Evolutionary conservation across 1,140 invertebrate species (phyloP).

Genomic region (Galleria mellonella): DNA sequence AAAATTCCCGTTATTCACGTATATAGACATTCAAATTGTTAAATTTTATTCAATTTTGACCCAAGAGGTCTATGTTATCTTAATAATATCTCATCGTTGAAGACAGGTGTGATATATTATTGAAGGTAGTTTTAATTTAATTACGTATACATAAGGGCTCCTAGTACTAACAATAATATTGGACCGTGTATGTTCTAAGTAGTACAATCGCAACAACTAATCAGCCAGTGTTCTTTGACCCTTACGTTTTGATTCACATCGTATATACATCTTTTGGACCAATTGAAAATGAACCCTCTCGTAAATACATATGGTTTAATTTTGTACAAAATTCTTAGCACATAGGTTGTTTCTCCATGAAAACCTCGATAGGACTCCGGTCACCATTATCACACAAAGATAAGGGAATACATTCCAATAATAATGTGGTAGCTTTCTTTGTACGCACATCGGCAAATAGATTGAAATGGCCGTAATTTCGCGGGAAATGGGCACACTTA

Average conservation of each 20-base stretch:
- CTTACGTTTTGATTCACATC: slow-evolving; percentile 19
- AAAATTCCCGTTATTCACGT: too few relatives aligned
- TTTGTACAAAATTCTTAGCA: slow-evolving; percentile 11
- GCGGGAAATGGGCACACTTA: background rate
- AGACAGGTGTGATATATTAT: too few relatives aligned
- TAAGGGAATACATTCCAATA: slow-evolving; percentile 56
- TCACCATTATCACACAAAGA: slow-evolving; percentile 43
- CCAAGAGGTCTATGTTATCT: too few relatives aligned
- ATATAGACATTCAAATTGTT: too few relatives aligned
- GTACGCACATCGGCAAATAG: slow-evolving; percentile 16
- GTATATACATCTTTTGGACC: slow-evolving; percentile 5
- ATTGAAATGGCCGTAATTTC: slow-evolving; percentile 1
- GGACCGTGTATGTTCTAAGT: slow-evolving; percentile 15
- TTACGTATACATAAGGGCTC: background rate
- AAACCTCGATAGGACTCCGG: slow-evolving; percentile 21
- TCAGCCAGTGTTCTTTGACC: slow-evolving; percentile 58
- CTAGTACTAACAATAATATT: slow-evolving; percentile 10
- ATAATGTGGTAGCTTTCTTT: slow-evolving; percentile 48
- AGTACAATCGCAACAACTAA: slow-evolving; percentile 18
- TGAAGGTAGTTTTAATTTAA: too few relatives aligned
- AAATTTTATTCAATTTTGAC: too few relatives aligned
- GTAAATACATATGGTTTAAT: slow-evolving; percentile 11
- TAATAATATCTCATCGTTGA: too few relatives aligned
- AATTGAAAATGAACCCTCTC: slow-evolving; percentile 17
- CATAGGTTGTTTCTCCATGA: slow-evolving; percentile 17